Evolutionary conservation across 2,113 vertebrate species (phyloP), one percentile per base, ranked within the genome.

Genomic region (Chlorodrepanis virens): DNA sequence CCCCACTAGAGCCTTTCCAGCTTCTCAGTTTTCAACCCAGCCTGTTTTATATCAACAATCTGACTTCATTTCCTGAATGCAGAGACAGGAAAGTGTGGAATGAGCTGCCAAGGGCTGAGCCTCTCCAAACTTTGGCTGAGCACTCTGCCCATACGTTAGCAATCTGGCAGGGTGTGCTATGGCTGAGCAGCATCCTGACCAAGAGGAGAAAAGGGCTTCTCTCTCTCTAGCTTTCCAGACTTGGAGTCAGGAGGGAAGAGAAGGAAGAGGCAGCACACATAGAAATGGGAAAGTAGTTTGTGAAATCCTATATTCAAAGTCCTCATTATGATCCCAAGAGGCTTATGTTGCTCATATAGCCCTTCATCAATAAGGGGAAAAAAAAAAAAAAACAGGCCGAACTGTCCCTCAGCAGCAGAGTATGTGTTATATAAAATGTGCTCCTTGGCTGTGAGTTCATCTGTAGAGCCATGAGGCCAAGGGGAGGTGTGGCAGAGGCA

Each of bases 21-120:
- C 96, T 84, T 94, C 96, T 97, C 95, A 44, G 79, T 72, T 97
- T 97, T 95, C 96, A 95, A 53, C 68, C 61, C 94, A 96, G 96
- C 94, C 96, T 97, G 97, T 78, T 96, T 93, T 97, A 97, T 97
- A 97, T 97, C 97, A 98, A 96, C 70, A 89, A 96, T 97, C 98
- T 98, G 98, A 98, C 97, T 98, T 98, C 98, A 98, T 98, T 98
- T 98, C 98, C 97, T 97, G 98, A 96, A 93, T 97, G 90, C 9
- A 94, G 95, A 97, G 97, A 97, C 96, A 92, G 95, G 89, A 95
- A 97, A 96, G 91, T 37, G 86, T 84, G 86, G 93, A 91, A 93
- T 0, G 56, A 93, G 96, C 91, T 96, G 95, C 90, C 79, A 96
- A 95, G 89, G 95, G 96, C 93, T 89, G 31, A 93, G 89, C 86